Base-by-base conservation (phyloP, 2,888 invertebrate genomes). In the Syrista parreyssii region DNA sequence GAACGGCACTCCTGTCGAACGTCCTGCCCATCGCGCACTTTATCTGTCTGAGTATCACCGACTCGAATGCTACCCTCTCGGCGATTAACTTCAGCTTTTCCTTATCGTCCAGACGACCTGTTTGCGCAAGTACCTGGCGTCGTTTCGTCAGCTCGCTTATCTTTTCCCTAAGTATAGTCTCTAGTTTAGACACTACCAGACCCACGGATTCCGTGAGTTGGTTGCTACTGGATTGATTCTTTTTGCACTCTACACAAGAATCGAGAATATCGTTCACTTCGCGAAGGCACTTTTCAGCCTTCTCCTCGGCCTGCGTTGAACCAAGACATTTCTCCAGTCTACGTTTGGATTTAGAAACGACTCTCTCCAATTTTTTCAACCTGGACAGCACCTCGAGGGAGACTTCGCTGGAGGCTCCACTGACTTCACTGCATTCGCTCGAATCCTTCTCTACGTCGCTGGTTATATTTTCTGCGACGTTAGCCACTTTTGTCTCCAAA, bases 51-150 rank as follows among this genome's bases (percentile, higher is more conserved):
- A 96, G 93, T 79, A 96, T 93, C 34, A 96, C 94, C 79, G 96
- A 95, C 92, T 97, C 96, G 89, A 95, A 96, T 0, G 97, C 96
- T 32, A 97, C 93, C 87, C 96, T 95, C 90, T 97, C 96, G 1
- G 96, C 96, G 77, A 96, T 92, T 77, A 96, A 92, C 86, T 95
- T 95, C 82, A 96, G 91, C 87, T 94, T 95, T 82, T 94, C 94
- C 74, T 94, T 93, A 79, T 94, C 94, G 76, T 95, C 95, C 82
- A 96, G 92, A 86, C 95, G 94, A 78, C 95, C 95, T 15, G 94
- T 93, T 87, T 95, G 94, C 82, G 94, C 93, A 34, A 96, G 92
- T 76, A 93, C 92, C 78, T 94, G 94, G 86, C 95, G 94, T 86
- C 94, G 95, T 84, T 94, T 94, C 68, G 95, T 93, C 85, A 97